These are phyloP conservation scores for Trachelus tabidus DNA, from an alignment of 2,888 invertebrate genomes.

Conservation along the genomic window DNA sequence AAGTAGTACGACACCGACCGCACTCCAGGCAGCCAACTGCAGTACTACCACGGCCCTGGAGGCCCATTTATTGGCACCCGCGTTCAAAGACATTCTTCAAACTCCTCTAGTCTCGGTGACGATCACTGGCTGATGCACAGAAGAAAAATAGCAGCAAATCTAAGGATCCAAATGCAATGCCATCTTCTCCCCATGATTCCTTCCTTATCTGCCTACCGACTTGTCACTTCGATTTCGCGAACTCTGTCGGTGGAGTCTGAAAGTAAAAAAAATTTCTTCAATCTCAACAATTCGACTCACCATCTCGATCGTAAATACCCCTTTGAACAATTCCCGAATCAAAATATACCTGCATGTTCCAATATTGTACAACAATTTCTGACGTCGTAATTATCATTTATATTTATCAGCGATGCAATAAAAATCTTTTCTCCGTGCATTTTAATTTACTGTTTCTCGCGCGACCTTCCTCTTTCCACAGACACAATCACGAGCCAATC, in stretches of 20 bases:
- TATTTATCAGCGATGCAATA: neutral
- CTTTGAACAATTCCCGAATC: neutral
- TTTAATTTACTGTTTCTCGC: neutral
- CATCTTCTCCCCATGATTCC: neutral
- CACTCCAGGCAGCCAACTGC: constrained; percentile 51
- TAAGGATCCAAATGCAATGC: neutral
- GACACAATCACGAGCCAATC: neutral
- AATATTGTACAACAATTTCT: neutral
- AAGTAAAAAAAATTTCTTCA: neutral
- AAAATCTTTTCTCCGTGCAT: neutral
- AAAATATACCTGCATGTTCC: neutral
- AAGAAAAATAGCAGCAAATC: neutral
- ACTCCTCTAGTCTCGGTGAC: constrained; percentile 15
- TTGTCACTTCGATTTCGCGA: neutral
- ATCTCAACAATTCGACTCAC: neutral
- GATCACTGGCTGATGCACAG: constrained; percentile 29
- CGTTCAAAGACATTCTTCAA: constrained; percentile 41
- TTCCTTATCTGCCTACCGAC: neutral
- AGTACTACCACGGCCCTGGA: constrained; percentile 49
- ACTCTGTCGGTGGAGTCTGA: neutral
- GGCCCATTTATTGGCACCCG: constrained; percentile 50
- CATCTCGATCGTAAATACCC: neutral
- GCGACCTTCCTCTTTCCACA: neutral
- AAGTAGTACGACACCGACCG: constrained; percentile 50
- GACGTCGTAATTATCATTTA: neutral